Percentiles rank a stretch among this genome's conserved stretches.
Conservation (phyloP, 23 tunicate genomes). For the Oikopleura dioica region DNA sequence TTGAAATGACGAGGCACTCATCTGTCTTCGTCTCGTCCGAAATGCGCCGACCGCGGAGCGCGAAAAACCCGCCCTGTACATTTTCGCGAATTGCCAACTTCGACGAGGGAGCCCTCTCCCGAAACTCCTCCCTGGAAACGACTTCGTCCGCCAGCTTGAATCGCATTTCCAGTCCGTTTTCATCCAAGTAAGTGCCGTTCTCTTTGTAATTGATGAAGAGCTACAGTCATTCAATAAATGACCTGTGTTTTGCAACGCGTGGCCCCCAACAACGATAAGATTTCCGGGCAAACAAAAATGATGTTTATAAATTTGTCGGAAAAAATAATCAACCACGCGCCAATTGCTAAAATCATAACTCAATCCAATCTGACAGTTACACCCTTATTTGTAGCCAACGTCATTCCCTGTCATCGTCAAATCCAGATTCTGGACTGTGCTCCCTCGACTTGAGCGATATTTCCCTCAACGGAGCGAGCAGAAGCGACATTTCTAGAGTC, state of each 20-base stretch:
- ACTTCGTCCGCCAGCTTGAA: too few relatives aligned
- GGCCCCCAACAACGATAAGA: too few relatives aligned
- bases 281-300: too few relatives aligned
- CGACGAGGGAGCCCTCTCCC: neutral
- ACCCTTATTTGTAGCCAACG: neutral
- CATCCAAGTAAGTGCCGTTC: too few relatives aligned
- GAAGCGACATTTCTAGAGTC: neutral
- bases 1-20: neutral
- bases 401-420: neutral
- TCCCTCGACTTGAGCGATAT: conserved; percentile 8
- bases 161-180: neutral
- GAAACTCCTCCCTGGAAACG: neutral
- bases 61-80: neutral
- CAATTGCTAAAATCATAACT: too few relatives aligned
- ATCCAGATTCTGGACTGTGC: conserved; percentile 9
- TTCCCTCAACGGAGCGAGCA: neutral
- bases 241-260: too few relatives aligned
- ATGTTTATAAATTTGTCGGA: too few relatives aligned
- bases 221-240: too few relatives aligned
- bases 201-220: too few relatives aligned
- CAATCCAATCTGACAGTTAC: too few relatives aligned
- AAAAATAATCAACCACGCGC: too few relatives aligned
- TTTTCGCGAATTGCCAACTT: neutral
- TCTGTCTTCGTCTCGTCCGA: neutral
- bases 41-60: neutral